Evolutionary conservation across 2,797 vertebrate species (phyloP), one percentile per base, ranked within the genome.

Genomic region (Myotis planiceps): DNA sequence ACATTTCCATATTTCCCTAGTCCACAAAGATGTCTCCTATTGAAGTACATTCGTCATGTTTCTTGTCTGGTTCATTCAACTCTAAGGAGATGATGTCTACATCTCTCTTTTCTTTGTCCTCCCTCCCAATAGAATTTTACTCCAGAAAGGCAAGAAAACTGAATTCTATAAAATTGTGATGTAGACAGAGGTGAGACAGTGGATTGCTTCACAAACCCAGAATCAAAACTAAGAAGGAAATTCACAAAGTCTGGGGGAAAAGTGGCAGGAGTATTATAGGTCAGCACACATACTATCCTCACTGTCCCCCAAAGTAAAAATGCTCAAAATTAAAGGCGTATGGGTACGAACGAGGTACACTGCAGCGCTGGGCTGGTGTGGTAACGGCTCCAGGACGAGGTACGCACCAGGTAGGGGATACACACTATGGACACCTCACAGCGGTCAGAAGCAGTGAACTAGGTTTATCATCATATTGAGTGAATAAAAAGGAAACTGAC

Each of bases 91-190:
- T 63, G 66, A 51, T 49, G 8, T 74, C 74, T 55, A 49, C 27
- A 42, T 66, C 23, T 90, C 27, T 91, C 53, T 55, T 37, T 51
- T 53, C 55, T 65, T 63, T 83, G 10, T 23, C 10, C 4, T n/a
- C 27, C 14, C 9, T n/a, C 23, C 42, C 32, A 88, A 60, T 10
- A 63, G 71, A 83, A 37, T 37, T 63, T 75, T 71, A 74, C 37
- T 55, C n/a, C 49, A 82, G 65, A 60, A 80, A 93, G 3, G 23
- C 29, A 69, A 37, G 83, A n/a, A 32, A 42, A 74, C 23, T 27
- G 4, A 80, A n/a, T 66, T 90, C 58, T 47, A 86, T 16, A 75
- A 63, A 96, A 88, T 51, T 14, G n/a, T 13, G 21, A 76, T 29
- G 14, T 69, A 13, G 39, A 39, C 0, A 89, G 39, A 39, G 2